A percentile compares a stretch with the other conserved stretches of the same genome.
Evolutionary conservation across 2,888 invertebrate species (phyloP).

Genomic region (Drosophila longiperda): DNA sequence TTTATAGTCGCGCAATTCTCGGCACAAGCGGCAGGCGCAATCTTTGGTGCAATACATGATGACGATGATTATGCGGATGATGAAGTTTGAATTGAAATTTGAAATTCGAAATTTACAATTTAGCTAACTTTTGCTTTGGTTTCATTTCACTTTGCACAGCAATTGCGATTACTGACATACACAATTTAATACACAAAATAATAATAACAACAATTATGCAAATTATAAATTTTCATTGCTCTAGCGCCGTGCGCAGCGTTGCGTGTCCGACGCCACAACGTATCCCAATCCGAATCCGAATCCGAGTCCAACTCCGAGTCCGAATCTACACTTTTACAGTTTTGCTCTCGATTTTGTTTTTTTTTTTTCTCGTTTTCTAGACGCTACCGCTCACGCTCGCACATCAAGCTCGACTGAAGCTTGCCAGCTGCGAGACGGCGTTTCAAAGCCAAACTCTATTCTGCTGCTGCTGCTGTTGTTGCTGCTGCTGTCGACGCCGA

Average conservation of each 20-base stretch:
- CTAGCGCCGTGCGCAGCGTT: conserved; percentile 63
- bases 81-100: conserved; percentile 30
- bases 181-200: conserved; percentile 56
- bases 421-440: conserved; percentile 56
- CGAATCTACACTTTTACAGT: conserved; percentile 9
- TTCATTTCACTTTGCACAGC: conserved; percentile 65
- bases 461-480: conserved; percentile 8
- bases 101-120: conserved; percentile 7
- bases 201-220: conserved; percentile 77
- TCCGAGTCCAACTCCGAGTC: conserved; percentile 33
- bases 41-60: conserved; percentile 89
- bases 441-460: conserved; percentile 59
- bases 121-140: conserved; percentile 60
- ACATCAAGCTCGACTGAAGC: conserved; percentile 69
- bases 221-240: conserved; percentile 78
- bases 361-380: conserved; percentile 8
- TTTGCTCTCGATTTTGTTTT: background rate
- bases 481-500: conserved; percentile 17
- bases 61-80: conserved; percentile 41
- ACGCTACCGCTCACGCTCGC: conserved; percentile 57
- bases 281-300: conserved; percentile 31
- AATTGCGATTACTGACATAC: conserved; percentile 53
- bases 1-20: conserved; percentile 89
- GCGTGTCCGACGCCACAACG: conserved; percentile 46
- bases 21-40: conserved; percentile 91